A percentile compares a stretch with the other conserved stretches of the same genome.
phyloP scores from a whole-genome alignment of 2,888 invertebrate genomes.

The Cylindroiulus punctatus region DNA sequence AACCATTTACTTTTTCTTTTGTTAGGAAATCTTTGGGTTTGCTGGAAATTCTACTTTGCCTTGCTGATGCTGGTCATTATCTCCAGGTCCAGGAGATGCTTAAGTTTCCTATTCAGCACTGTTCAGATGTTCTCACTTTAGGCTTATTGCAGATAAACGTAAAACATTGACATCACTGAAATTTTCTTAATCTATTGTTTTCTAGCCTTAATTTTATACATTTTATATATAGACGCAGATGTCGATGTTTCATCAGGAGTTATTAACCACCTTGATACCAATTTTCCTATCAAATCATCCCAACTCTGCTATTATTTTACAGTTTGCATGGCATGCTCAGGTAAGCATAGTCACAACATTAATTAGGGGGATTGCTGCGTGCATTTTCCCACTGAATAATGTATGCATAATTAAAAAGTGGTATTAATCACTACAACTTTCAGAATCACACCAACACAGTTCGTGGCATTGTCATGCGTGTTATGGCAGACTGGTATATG shows the following conservation, averaged over 20 bases:
- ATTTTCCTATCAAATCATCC: constrained; percentile 95
- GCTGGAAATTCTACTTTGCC: constrained; percentile 84
- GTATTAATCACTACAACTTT: too few relatives aligned
- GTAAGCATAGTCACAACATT: constrained; percentile 61
- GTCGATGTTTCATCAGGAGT: constrained; percentile 76
- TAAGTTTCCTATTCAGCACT: constrained; percentile 89
- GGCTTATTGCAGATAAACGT: constrained; percentile 78
- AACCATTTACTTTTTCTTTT: neutral
- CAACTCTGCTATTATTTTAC: constrained; percentile 94
- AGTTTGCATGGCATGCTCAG: constrained; percentile 92
- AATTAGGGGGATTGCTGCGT: too few relatives aligned
- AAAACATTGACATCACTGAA: neutral
- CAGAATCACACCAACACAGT: constrained; percentile 72
- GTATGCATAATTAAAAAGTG: too few relatives aligned
- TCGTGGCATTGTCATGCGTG: constrained; percentile 88
- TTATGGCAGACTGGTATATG: constrained; percentile 98
- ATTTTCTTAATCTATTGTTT: neutral
- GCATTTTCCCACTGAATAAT: too few relatives aligned
- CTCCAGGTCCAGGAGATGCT: constrained; percentile 86
- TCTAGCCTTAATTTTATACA: too few relatives aligned
- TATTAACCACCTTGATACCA: constrained; percentile 87
- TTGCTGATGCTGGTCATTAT: constrained; percentile 88
- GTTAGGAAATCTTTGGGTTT: constrained; percentile 84
- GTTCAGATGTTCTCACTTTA: constrained; percentile 92
- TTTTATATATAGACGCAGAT: constrained; percentile 63